Percentiles rank a stretch among this genome's conserved stretches.
These are phyloP conservation scores for Amorpha juglandis DNA, from an alignment of 2,888 invertebrate species.

Conservation along the genomic window DNA sequence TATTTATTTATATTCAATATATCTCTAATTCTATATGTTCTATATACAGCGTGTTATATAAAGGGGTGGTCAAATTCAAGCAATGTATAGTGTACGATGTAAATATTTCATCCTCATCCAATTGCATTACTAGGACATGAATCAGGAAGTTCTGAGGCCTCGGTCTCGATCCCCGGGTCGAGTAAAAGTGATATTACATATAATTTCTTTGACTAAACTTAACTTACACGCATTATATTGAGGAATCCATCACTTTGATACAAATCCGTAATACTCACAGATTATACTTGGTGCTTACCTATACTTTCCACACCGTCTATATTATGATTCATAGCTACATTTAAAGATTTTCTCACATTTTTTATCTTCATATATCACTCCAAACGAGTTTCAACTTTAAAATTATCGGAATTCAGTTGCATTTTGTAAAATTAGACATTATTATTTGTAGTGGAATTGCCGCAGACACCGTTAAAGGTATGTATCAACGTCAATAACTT, in stretches of 20 bases:
- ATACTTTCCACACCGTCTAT: conserved; percentile 20
- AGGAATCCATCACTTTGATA: conserved; percentile 15
- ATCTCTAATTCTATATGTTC: too few relatives aligned
- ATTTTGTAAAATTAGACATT: conserved; percentile 10
- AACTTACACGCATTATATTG: not conserved
- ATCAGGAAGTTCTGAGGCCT: too few relatives aligned
- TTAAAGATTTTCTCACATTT: conserved; percentile 32
- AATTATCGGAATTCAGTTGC: not conserved
- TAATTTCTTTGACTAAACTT: too few relatives aligned
- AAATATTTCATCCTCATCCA: too few relatives aligned
- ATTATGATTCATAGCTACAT: conserved; percentile 25
- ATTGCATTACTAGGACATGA: too few relatives aligned
- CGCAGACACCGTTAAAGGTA: conserved; percentile 51
- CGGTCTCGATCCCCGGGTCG: too few relatives aligned
- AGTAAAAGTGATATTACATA: not conserved
- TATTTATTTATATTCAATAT: not conserved
- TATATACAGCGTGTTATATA: too few relatives aligned
- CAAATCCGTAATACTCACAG: conserved; percentile 12
- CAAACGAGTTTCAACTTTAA: conserved; percentile 7
- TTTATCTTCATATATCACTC: conserved; percentile 26
- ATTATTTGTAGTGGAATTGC: conserved; percentile 45
- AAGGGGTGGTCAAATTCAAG: too few relatives aligned
- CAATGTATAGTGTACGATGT: too few relatives aligned
- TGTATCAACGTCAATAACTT: conserved; percentile 59
- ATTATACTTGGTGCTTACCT: conserved; percentile 11